A percentile compares a stretch with the other conserved stretches of the same genome.
Conservation (phyloP, 2,797 vertebrate genomes). For the Sebastes ruberrimus region DNA sequence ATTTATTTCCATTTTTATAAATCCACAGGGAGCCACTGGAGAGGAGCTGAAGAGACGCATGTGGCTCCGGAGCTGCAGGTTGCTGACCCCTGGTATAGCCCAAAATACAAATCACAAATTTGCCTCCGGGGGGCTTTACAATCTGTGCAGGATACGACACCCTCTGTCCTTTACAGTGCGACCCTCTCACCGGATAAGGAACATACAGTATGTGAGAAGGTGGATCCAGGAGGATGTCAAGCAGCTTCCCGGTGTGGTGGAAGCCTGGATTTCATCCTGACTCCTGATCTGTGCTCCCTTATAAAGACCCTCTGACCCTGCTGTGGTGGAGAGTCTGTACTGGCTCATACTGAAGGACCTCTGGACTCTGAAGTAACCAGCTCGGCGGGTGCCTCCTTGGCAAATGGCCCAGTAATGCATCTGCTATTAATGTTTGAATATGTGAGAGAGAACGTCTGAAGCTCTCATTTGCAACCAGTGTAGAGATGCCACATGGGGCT, state of each 20-base stretch:
- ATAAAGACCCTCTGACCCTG: neutral
- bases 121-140: too few species aligned
- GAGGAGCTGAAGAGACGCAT: too few species aligned
- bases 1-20: too few species aligned
- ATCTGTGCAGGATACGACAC: too few species aligned
- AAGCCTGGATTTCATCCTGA: constrained; percentile 3
- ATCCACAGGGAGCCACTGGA: too few species aligned
- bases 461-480: constrained; percentile 35
- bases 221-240: too few species aligned
- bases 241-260: neutral
- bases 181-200: too few species aligned
- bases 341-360: neutral
- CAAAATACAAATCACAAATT: too few species aligned
- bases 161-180: too few species aligned
- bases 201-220: too few species aligned
- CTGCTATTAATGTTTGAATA: constrained; percentile 15
- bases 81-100: too few species aligned
- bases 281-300: neutral
- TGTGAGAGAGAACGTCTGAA: constrained; percentile 28
- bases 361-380: constrained; percentile 7
- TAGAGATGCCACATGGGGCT: constrained; percentile 35
- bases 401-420: constrained; percentile 6
- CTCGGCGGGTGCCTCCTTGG: constrained; percentile 7
- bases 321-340: neutral
- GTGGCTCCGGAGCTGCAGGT: too few species aligned